phyloP scores from a whole-genome alignment of 2,113 vertebrate genomes.

The Camelus bactrianus region DNA sequence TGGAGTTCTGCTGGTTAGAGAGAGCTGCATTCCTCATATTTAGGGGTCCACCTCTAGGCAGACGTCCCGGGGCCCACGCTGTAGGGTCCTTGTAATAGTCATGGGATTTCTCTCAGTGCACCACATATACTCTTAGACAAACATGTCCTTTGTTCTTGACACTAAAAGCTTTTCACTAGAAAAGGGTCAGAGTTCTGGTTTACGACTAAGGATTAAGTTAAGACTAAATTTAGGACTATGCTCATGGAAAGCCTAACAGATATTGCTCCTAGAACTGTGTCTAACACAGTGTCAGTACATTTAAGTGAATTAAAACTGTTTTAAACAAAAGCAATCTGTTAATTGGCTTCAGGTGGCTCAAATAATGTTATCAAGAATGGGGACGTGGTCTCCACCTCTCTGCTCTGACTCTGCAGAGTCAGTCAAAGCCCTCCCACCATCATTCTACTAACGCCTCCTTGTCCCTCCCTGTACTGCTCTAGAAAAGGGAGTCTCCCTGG shows the following conservation, averaged over 20 bases:
- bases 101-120: neutral
- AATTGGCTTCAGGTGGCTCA: constrained; percentile 14
- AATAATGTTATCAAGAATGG: neutral
- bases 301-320: neutral
- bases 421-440: neutral
- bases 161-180: neutral
- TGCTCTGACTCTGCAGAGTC: neutral
- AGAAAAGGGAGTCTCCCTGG: neutral
- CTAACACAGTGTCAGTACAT: neutral
- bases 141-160: neutral
- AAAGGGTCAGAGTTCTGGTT: constrained; percentile 25
- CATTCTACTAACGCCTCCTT: neutral
- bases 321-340: neutral
- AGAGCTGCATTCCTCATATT: neutral
- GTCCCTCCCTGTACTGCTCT: neutral
- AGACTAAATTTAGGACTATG: neutral
- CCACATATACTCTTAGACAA: neutral
- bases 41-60: neutral
- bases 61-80: neutral
- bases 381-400: neutral
- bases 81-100: neutral
- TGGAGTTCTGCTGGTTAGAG: neutral
- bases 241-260: neutral
- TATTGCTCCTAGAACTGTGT: neutral
- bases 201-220: neutral